A percentile compares a stretch with the other conserved stretches of the same genome.
These are phyloP conservation scores for Chrysotoxum bicinctum DNA, from an alignment of 2,888 invertebrate genomes.

Conservation along the genomic window DNA sequence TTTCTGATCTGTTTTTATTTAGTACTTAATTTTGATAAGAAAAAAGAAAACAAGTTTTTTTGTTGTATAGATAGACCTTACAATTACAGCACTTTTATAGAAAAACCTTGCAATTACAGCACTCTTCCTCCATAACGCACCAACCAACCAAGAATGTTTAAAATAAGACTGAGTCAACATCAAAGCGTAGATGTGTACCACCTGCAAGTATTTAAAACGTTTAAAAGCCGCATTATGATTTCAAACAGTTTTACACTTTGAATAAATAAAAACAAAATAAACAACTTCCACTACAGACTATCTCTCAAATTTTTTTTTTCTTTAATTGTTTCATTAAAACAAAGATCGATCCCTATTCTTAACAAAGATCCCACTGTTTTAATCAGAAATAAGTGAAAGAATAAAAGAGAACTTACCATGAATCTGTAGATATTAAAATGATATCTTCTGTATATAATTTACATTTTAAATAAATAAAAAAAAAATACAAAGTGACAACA, in stretches of 20 bases:
- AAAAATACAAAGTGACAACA: slow-evolving; percentile 57
- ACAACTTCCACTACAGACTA: slow-evolving; percentile 45
- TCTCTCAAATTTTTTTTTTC: slow-evolving; percentile 4
- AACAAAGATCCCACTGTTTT: slow-evolving; percentile 39
- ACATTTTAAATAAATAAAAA: slow-evolving; percentile 28
- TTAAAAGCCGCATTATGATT: slow-evolving; percentile 35
- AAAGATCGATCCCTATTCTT: slow-evolving; percentile 2
- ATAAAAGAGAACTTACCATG: slow-evolving; percentile 20
- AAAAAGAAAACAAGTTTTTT: too few relatives aligned
- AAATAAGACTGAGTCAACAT: slow-evolving; percentile 72
- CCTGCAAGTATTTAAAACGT: slow-evolving; percentile 15
- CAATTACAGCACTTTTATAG: background rate
- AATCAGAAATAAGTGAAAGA: slow-evolving; percentile 18
- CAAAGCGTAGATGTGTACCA: slow-evolving; percentile 64
- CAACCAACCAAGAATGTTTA: slow-evolving; percentile 69
- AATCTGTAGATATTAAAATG: slow-evolving; percentile 53
- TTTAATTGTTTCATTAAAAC: slow-evolving; percentile 11
- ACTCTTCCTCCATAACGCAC: slow-evolving; percentile 49
- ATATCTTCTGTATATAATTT: slow-evolving; percentile 56
- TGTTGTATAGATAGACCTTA: too few relatives aligned
- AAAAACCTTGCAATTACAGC: slow-evolving; percentile 17
- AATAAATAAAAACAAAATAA: slow-evolving; percentile 9
- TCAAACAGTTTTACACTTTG: slow-evolving; percentile 39
- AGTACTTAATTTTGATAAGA: too few relatives aligned
- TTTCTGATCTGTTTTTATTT: too few relatives aligned